Evolutionary conservation across 2,113 vertebrate genomes (phyloP).

Genomic region (Heptranchias perlo): DNA sequence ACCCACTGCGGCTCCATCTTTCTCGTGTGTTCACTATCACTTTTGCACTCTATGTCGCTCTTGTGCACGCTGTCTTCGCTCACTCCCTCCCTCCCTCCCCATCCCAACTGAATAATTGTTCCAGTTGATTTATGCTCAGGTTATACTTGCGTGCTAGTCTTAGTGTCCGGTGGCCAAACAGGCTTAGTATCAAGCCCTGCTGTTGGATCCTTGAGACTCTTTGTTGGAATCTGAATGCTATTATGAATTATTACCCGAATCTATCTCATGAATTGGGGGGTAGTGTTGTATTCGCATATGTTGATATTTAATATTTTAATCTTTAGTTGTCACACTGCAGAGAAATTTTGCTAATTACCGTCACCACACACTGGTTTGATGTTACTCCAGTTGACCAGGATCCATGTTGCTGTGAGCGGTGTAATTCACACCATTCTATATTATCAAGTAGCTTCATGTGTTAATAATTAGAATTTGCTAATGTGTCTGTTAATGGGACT

Average conservation of each 20-base stretch:
- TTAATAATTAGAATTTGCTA: slow-evolving; percentile 12
- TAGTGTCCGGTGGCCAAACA: neutral
- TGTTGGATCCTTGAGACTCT: neutral
- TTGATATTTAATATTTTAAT: neutral
- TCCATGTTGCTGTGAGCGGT: neutral
- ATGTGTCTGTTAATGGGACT: neutral
- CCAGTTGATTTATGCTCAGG: neutral
- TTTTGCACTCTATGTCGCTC: neutral
- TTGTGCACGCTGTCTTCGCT: neutral
- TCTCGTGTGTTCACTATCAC: neutral
- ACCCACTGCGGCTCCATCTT: too few relatives aligned
- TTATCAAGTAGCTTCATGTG: neutral
- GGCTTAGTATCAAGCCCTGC: neutral
- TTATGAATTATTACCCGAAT: neutral
- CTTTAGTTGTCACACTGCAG: neutral
- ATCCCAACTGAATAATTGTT: neutral
- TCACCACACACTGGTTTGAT: neutral
- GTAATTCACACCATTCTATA: neutral
- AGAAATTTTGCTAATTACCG: neutral
- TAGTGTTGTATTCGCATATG: neutral
- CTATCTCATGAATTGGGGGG: neutral
- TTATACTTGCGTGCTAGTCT: neutral
- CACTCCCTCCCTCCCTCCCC: neutral
- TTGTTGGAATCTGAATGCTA: neutral
- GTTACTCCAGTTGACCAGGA: neutral